A percentile compares a stretch with the other conserved stretches of the same genome.
Evolutionary conservation across 1,140 invertebrate species (phyloP).

Genomic region (Drosophila nebulosa): DNA sequence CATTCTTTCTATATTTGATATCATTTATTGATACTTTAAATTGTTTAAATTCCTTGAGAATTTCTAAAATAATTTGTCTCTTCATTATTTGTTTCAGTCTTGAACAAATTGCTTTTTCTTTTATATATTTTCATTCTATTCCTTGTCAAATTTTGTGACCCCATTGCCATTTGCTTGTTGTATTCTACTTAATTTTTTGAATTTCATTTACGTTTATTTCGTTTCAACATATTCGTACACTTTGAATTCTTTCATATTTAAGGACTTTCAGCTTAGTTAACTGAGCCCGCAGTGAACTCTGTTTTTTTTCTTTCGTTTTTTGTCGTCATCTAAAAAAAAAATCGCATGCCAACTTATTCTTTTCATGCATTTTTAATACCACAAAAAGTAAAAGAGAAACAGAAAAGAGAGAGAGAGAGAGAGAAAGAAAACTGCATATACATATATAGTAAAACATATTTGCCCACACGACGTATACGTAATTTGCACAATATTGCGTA

Average conservation of each 20-base stretch:
- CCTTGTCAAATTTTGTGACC: too few relatives aligned
- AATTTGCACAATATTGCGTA: constrained; percentile 75
- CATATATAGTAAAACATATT: constrained; percentile 45
- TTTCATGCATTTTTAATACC: not conserved
- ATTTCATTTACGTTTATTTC: not conserved
- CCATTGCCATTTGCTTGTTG: not conserved
- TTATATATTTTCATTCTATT: too few relatives aligned
- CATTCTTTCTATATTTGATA: too few relatives aligned
- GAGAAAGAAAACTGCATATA: not conserved
- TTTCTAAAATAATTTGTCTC: too few relatives aligned
- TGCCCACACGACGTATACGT: constrained; percentile 59
- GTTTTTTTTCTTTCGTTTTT: not conserved
- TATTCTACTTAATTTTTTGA: not conserved
- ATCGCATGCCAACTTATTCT: not conserved
- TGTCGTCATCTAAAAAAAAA: not conserved
- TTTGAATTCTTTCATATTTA: not conserved
- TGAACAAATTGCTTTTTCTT: too few relatives aligned
- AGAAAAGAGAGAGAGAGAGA: not conserved
- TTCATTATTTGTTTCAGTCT: too few relatives aligned
- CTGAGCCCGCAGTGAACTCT: not conserved
- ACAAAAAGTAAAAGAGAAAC: not conserved
- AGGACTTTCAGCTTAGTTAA: not conserved
- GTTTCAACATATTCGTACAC: not conserved
- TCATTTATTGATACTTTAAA: too few relatives aligned
- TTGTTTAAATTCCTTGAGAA: too few relatives aligned